Evolutionary conservation across 2,797 vertebrate genomes (phyloP).

Genomic region (Anas flavirostris): DNA sequence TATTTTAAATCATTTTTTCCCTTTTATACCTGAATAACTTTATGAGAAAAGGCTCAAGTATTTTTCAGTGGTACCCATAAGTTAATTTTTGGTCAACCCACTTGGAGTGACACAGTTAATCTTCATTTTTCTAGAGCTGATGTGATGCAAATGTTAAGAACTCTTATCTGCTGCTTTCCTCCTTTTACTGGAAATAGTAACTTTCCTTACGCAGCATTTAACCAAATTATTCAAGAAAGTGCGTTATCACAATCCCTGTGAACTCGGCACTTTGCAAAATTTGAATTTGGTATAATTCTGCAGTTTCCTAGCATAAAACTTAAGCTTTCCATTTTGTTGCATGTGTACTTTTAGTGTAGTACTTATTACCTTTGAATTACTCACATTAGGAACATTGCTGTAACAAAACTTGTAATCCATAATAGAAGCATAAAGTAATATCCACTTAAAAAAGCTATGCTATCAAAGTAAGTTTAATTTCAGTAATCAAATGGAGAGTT

Average conservation of each 20-base stretch:
- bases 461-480: background rate
- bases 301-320: background rate
- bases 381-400: background rate
- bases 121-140: conserved; percentile 44
- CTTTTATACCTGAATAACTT: background rate
- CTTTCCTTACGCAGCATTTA: conserved; percentile 41
- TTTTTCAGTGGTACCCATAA: conserved; percentile 2
- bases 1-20: background rate
- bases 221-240: conserved; percentile 44
- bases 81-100: background rate
- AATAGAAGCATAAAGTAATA: background rate
- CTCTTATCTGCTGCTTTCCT: background rate
- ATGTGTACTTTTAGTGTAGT: background rate
- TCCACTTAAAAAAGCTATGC: background rate
- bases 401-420: background rate
- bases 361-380: background rate
- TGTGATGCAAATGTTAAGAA: conserved; percentile 62
- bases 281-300: background rate
- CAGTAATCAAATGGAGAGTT: too few species aligned
- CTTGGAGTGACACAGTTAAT: conserved; percentile 6
- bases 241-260: background rate
- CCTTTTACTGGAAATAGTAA: conserved; percentile 13
- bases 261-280: conserved; percentile 67
- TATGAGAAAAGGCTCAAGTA: background rate
- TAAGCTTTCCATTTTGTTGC: background rate